Base-by-base conservation (phyloP, 2,797 vertebrate species). In the Clarias platycephalus region DNA sequence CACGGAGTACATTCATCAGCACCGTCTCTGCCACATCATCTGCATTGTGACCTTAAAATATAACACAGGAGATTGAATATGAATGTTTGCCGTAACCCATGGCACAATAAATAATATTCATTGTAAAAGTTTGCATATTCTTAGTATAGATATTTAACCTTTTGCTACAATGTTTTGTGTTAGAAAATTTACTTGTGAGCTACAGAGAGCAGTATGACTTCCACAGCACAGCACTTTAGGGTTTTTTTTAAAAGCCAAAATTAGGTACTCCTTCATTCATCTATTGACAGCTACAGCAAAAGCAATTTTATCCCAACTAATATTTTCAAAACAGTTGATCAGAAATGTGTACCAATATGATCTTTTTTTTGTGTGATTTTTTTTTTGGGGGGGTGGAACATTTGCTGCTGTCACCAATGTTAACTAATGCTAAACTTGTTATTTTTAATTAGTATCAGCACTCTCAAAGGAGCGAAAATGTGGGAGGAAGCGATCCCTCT, bases 21-120 rank as follows among this genome's bases (percentile, higher is more conserved):
- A 97, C 96, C 0, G 96, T 97, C 92, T 97, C 97, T 0, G 97
- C 96, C 24, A 97, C 91, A 4, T 97, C 96, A 0, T 97, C 97
- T 0, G 97, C 96, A 2, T 97, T 97, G 88, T 97, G 97, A 86
- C 97, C 96, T 97, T 89, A 0, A n/a, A 71, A 75, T n/a, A 22
- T 57, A 86, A 58, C 60, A 76, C 5, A 44, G 3, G 5, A 64
- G 6, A 72, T 24, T 4, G 10, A 40, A 63, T 44, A 79, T 60
- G 78, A 68, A 37, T 81, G 31, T 74, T 9, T 57, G 15, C 6
- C 16, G 10, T 24, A 78, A 60, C 57, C 31, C 34, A 16, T 16
- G 6, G 62, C 5, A 8, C 2, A 64, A 79, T 62, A 37, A 77
- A 60, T 40, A 15, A 12, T 40, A 78, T 44, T 78, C 24, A 40